Evolutionary conservation across 2,888 invertebrate species (phyloP), one percentile per base, ranked within the genome.

Genomic region (Conops quadrifasciatus): DNA sequence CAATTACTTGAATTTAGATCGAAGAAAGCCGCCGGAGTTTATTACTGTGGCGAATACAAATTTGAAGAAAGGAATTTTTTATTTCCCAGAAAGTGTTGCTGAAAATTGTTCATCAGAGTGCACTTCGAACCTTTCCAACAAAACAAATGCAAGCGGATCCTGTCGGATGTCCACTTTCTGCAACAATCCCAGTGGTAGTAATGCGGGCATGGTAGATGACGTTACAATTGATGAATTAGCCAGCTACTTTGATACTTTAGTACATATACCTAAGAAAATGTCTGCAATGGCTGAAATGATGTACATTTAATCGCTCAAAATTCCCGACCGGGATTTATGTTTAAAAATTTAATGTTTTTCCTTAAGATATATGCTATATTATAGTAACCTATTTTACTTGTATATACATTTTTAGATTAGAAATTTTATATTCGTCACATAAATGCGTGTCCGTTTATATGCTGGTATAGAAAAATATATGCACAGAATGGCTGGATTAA

Each of bases 271-370:
- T 77, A 96, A 96, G 87, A 97, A 97, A 86, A 97, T 97, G 97
- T 96, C 96, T 63, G 91, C 93, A 71, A 97, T 97, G 97, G 97
- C 97, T 72, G 96, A 97, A 88, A 96, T 96, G 96, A 97, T 97
- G 97, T 97, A 97, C 85, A 96, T 95, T 87, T 94, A 89, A 90
- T 73, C 26, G 43, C 36, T 36, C 36, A 9, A 36, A 36, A 36
- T 36, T 36, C 36, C 9, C 36, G 63, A 36, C 51, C 53, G 43
- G 15, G n/a, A 64, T 51, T 62, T 24, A 4, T 72, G 24, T 56
- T 26, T 56, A n/a, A n/a, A n/a, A n/a, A n/a, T 36, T 36, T 36
- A 36, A 36, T 7, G 4, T 36, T 9, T 7, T 4, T 9, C 36
- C 36, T 9, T 36, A 36, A 36, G 36, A 36, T 36, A 36, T 36